Conservation (phyloP, 2,797 vertebrate species). For the Sebastes diaconus region DNA sequence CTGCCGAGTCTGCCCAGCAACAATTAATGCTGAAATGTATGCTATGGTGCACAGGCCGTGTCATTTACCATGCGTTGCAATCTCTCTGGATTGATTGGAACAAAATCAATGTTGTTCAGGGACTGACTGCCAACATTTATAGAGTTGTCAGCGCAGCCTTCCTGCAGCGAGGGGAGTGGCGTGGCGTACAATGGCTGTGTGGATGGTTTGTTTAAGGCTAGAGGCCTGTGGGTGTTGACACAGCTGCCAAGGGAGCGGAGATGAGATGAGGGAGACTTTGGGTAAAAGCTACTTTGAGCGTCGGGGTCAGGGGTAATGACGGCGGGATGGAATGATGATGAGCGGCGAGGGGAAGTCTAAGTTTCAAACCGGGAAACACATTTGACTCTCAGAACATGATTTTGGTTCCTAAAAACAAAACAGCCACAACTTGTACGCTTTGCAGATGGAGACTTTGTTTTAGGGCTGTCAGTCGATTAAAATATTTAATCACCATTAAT, state of each 20-base stretch:
- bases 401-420: conserved; percentile 38
- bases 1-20: conserved; percentile 70
- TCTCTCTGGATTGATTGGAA: conserved; percentile 73
- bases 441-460: conserved; percentile 14
- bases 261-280: conserved; percentile 62
- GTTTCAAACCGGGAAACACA: conserved; percentile 41
- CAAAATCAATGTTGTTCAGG: conserved; percentile 77
- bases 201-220: conserved; percentile 79
- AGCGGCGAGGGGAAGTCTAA: conserved; percentile 26
- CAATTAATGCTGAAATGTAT: conserved; percentile 69
- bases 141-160: conserved; percentile 68
- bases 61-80: conserved; percentile 71
- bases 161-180: conserved; percentile 54
- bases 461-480: too few species aligned
- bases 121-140: conserved; percentile 69
- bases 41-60: conserved; percentile 45
- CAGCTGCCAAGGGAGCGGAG: conserved; percentile 77
- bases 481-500: too few species aligned
- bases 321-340: conserved; percentile 38
- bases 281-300: conserved; percentile 53
- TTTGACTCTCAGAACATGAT: conserved; percentile 41
- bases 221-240: conserved; percentile 82
- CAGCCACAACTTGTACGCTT: neutral
- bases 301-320: conserved; percentile 56
- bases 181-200: conserved; percentile 63